These are phyloP conservation scores for Tupaia chinensis DNA, from an alignment of 2,113 vertebrate species.

Conservation along the genomic window DNA sequence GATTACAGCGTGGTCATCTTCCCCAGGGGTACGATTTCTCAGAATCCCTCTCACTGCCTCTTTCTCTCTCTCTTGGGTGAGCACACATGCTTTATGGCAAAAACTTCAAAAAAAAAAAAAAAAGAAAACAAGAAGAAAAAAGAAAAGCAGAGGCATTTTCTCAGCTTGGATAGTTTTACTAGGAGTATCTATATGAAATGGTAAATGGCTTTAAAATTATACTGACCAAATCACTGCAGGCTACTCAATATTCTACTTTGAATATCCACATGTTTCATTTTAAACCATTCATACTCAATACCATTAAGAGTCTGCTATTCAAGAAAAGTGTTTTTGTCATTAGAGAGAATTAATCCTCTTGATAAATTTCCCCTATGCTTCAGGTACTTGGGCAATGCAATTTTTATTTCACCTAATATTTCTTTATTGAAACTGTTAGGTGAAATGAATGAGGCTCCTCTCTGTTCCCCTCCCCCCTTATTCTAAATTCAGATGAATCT, in stretches of 20 bases:
- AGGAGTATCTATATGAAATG: conserved; percentile 41
- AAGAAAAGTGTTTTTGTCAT: conserved; percentile 57
- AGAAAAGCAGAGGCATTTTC: conserved; percentile 18
- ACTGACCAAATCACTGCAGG: conserved; percentile 1
- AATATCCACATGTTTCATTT: conserved; percentile 43
- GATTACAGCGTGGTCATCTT: too few relatives aligned
- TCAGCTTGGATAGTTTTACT: neutral
- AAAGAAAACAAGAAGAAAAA: too few relatives aligned
- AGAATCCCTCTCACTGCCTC: too few relatives aligned
- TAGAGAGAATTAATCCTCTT: conserved; percentile 63
- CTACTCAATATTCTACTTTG: conserved; percentile 31
- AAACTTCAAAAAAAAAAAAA: too few relatives aligned
- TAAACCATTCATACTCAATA: conserved; percentile 40
- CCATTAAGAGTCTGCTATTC: conserved; percentile 23
- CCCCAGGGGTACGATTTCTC: too few relatives aligned
- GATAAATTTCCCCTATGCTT: conserved; percentile 44
- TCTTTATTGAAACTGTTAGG: conserved; percentile 42
- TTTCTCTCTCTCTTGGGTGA: too few relatives aligned
- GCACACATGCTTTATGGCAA: too few relatives aligned
- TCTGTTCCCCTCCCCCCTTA: neutral
- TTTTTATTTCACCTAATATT: conserved; percentile 69
- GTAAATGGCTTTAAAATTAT: conserved; percentile 62
- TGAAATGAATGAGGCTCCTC: neutral
- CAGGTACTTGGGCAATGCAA: conserved; percentile 12
- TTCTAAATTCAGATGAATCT: neutral